Evolutionary conservation across 2,888 invertebrate species (phyloP).

Genomic region (Heliconius sara): DNA sequence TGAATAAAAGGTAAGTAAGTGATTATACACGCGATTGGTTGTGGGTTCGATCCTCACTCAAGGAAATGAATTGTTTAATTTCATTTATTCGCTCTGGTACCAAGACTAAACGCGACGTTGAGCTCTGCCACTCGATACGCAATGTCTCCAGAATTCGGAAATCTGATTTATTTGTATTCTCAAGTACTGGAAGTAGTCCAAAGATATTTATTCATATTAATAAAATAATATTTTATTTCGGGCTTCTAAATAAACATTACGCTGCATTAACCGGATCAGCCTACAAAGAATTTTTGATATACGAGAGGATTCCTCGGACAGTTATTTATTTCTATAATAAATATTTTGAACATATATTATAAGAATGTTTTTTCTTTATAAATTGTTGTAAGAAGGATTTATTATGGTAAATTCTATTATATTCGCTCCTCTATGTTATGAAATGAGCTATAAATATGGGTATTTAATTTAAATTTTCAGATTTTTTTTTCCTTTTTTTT

Average conservation of each 20-base stretch:
- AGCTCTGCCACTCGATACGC: too few species aligned
- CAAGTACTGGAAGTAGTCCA: too few species aligned
- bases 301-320: slow-evolving; percentile 19
- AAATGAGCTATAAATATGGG: too few species aligned
- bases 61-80: background rate
- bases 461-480: too few species aligned
- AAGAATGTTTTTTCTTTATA: background rate
- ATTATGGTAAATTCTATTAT: too few species aligned
- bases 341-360: slow-evolving; percentile 10
- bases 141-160: too few species aligned
- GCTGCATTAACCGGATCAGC: slow-evolving; percentile 20
- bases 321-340: slow-evolving; percentile 32
- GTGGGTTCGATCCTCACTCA: background rate
- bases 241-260: background rate
- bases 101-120: too few species aligned
- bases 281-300: slow-evolving; percentile 31
- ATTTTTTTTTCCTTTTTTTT: too few species aligned
- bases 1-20: too few species aligned
- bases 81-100: too few species aligned
- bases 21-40: background rate
- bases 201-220: background rate
- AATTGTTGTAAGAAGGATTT: background rate
- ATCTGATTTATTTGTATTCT: too few species aligned
- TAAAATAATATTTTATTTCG: background rate
- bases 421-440: too few species aligned